Conservation (phyloP, 2,113 vertebrate genomes). For the Tyrannus savana region DNA sequence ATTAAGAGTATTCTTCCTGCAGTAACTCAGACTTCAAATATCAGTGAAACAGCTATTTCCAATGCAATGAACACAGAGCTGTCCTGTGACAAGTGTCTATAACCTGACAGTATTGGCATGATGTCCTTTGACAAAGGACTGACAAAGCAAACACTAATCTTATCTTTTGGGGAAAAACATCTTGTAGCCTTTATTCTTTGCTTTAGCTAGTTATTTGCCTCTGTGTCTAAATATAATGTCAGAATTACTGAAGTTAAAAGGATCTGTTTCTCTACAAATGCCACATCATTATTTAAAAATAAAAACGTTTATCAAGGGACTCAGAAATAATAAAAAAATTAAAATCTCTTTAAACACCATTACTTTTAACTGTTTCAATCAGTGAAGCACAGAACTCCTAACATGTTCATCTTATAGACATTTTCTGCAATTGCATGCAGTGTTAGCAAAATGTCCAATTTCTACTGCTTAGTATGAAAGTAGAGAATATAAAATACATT, state of each 20-base stretch:
- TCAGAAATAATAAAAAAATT: background rate
- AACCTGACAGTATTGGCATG: background rate
- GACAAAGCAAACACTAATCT: background rate
- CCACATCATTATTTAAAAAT: background rate
- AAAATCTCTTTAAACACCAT: background rate
- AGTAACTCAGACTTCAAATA: background rate
- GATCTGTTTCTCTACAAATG: background rate
- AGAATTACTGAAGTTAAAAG: background rate
- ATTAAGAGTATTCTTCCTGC: background rate
- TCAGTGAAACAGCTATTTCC: background rate
- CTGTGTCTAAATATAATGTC: background rate
- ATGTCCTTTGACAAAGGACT: background rate
- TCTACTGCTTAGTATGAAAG: background rate
- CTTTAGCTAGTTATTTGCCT: background rate
- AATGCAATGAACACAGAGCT: background rate
- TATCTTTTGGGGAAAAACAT: background rate
- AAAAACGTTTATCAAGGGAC: background rate
- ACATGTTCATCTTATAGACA: background rate
- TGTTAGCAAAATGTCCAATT: background rate
- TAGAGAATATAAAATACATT: background rate
- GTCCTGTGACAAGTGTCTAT: background rate
- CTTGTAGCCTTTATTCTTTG: background rate
- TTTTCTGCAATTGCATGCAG: background rate
- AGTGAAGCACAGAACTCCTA: background rate
- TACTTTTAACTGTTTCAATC: background rate